Conservation (phyloP, 30 jellyfish, hydroid and myxozoan species). For the Clytia hemisphaerica region DNA sequence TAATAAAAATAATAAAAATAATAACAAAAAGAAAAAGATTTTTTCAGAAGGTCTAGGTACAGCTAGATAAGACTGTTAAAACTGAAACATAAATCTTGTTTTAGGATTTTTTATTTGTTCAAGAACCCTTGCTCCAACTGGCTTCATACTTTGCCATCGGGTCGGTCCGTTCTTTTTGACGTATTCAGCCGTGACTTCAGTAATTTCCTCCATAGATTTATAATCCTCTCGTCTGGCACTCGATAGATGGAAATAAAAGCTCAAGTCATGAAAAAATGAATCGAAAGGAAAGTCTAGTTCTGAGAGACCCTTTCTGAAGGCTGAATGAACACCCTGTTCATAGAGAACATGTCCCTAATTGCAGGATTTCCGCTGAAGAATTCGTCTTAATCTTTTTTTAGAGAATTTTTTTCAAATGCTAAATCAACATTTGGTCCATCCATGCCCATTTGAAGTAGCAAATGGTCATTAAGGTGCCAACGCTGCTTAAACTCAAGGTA, state of each 20-base stretch:
- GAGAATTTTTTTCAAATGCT: neutral
- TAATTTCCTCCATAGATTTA: neutral
- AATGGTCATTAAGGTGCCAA: neutral
- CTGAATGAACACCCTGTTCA: neutral
- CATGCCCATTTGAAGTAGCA: neutral
- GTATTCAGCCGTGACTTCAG: neutral
- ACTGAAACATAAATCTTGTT: too few relatives aligned
- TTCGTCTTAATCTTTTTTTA: neutral
- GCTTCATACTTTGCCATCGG: neutral
- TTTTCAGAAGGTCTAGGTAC: too few relatives aligned
- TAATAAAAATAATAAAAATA: too few relatives aligned
- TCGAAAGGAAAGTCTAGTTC: too few relatives aligned
- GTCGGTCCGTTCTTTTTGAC: neutral
- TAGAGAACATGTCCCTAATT: constrained; percentile 3
- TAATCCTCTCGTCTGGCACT: neutral
- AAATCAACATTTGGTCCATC: constrained; percentile 9
- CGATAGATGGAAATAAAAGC: neutral
- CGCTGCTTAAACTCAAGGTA: neutral
- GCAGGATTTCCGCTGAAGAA: too few relatives aligned
- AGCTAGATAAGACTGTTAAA: too few relatives aligned
- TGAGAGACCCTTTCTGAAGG: neutral
- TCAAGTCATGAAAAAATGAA: neutral
- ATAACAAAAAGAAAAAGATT: too few relatives aligned
- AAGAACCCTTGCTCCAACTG: neutral
- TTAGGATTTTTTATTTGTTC: too few relatives aligned